These are phyloP conservation scores for Micrastur ruficollis DNA, from an alignment of 2,797 vertebrate genomes.

Conservation along the genomic window DNA sequence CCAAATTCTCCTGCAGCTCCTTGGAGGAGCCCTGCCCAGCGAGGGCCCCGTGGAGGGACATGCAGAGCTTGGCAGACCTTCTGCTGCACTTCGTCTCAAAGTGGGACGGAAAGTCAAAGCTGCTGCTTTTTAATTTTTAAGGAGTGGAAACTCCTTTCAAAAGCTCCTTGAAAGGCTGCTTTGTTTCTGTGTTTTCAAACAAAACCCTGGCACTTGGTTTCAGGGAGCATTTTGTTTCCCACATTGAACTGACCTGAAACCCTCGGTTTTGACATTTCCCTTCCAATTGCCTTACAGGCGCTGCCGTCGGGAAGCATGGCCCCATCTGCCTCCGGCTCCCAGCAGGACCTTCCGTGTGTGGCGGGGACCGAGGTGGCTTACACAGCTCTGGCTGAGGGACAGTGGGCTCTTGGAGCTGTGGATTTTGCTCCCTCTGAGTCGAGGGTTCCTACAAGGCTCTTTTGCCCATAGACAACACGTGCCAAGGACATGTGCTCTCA, in stretches of 20 bases:
- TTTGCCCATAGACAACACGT: accelerated
- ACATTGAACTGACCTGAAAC: background rate
- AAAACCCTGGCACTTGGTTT: background rate
- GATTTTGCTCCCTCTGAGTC: background rate
- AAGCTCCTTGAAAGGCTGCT: conserved; percentile 34
- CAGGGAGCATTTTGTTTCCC: conserved; percentile 23
- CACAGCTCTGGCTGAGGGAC: background rate
- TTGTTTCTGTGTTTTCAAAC: conserved; percentile 21
- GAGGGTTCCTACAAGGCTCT: background rate
- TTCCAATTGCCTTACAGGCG: background rate
- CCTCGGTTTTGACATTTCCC: background rate
- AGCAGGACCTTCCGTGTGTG: accelerated
- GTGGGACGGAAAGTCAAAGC: conserved; percentile 19
- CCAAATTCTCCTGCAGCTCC: background rate
- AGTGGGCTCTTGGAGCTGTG: background rate
- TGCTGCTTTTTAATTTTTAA: conserved; percentile 9
- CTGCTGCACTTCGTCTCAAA: background rate
- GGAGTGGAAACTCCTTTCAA: conserved; percentile 36
- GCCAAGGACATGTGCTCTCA: accelerated
- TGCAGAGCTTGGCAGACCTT: background rate
- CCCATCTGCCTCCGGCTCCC: background rate
- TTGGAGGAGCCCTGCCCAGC: background rate
- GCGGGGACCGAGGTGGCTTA: background rate
- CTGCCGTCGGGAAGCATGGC: background rate
- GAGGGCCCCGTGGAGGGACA: background rate